Evolutionary conservation across 92 coral and sea anemone species (phyloP).

Genomic region (Hydrozoanthus gracilis): DNA sequence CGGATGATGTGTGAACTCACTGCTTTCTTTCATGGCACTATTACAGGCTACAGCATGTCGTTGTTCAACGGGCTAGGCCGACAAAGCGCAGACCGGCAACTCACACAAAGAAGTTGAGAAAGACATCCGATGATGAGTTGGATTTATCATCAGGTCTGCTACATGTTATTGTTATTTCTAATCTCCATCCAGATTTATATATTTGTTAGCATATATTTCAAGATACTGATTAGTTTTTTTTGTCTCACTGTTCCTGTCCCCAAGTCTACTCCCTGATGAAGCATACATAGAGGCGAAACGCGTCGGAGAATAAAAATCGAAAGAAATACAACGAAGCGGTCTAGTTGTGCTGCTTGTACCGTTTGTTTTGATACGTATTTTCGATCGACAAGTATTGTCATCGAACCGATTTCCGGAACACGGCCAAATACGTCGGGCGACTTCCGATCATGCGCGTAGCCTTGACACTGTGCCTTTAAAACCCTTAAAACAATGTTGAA

Average conservation of each 20-base stretch:
- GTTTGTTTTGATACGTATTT: too few species aligned
- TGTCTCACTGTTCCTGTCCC: not conserved
- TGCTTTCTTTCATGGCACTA: not conserved
- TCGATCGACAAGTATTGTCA: too few species aligned
- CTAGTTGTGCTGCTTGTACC: too few species aligned
- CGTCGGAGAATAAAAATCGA: too few species aligned
- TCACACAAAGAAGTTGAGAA: not conserved
- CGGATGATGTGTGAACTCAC: not conserved
- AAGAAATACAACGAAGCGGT: too few species aligned
- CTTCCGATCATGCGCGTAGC: too few species aligned
- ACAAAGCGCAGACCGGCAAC: not conserved
- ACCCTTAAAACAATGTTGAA: too few species aligned
- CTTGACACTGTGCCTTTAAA: too few species aligned
- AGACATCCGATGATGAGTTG: not conserved
- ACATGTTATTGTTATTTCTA: not conserved
- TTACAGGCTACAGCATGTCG: constrained; percentile 3
- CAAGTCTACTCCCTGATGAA: not conserved
- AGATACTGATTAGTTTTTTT: not conserved
- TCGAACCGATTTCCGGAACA: too few species aligned
- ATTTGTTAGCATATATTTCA: not conserved
- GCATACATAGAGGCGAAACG: too few species aligned
- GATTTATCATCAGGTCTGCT: not conserved
- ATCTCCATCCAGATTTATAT: not conserved
- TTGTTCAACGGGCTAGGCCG: not conserved
- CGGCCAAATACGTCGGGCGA: too few species aligned